Evolutionary conservation across 2,888 invertebrate genomes (phyloP), one percentile per base, ranked within the genome.

Genomic region (Bibio marci): DNA sequence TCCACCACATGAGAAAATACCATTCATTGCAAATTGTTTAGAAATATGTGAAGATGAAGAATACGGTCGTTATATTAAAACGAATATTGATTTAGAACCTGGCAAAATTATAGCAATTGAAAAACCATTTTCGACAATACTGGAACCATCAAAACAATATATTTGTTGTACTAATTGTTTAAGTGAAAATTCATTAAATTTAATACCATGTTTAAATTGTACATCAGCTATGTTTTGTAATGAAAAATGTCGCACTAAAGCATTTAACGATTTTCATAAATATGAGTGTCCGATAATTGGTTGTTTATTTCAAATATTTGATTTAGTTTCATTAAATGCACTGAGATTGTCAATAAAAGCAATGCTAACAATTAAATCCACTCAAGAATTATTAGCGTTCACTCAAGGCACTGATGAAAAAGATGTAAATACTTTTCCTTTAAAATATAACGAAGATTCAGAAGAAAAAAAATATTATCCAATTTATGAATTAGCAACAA

Each of bases 31-130:
- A 17, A 60, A 69, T 37, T 72, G 74, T 45, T 52, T 85, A 26
- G 62, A 66, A 50, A 64, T 81, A 40, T 59, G 68, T n/a, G 66
- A 65, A 42, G 66, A 60, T 25, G 49, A 68, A 35, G 62, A 66
- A 25, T 69, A 73, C 58, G 87, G 87, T 0, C 67, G 86, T 33
- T 76, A 76, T 55, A 63, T 88, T 4, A 60, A 77, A 38, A 78
- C 83, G 2, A 70, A 66, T 15, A 66, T 69, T 42, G 69, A 78
- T 51, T 72, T 86, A 41, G 55, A 63, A 46, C 72, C 80, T 2
- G 85, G 85, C 35, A 85, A 88, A 55, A 61, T 87, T 6, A 55
- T 92, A 27, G 75, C 73, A 2, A 63, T 78, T 34, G 92, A 92
- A 58, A 66, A 76, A 41, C 80, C 88, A 0, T 90, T 76, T 54